Conservation (phyloP, 2,888 invertebrate genomes). For the Therioaphis trifolii region DNA sequence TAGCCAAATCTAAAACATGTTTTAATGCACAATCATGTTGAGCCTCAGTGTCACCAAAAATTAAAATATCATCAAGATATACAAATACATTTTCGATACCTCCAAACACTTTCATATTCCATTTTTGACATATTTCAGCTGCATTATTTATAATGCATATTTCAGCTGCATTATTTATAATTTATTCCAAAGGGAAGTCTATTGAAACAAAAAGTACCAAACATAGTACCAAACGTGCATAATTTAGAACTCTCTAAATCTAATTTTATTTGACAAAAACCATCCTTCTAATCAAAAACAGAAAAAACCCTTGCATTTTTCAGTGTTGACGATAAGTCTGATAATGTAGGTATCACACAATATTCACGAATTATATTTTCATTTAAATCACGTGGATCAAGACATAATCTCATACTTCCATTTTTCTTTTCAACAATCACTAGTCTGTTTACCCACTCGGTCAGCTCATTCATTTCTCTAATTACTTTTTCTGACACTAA, state of each 20-base stretch:
- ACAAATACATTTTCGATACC: conserved; percentile 64
- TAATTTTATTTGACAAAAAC: conserved; percentile 52
- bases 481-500: no score
- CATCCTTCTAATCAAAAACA: no score
- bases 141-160: conserved; percentile 65
- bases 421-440: no score
- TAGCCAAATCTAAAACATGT: conserved; percentile 65
- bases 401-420: conserved; percentile 64
- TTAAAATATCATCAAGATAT: no score
- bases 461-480: not conserved
- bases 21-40: conserved; percentile 65
- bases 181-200: conserved; percentile 67
- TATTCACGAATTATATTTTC: no score
- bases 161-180: conserved; percentile 66
- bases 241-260: no score
- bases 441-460: no score
- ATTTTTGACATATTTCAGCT: conserved; percentile 67
- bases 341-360: no score
- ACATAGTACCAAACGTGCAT: not conserved
- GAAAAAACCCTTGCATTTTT: no score
- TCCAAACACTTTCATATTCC: conserved; percentile 65
- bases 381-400: conserved; percentile 67
- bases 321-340: no score
- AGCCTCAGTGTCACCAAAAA: no score
- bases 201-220: conserved; percentile 32